phyloP scores from a whole-genome alignment of 2,888 invertebrate species.

The Aleiodes leptofemur region DNA sequence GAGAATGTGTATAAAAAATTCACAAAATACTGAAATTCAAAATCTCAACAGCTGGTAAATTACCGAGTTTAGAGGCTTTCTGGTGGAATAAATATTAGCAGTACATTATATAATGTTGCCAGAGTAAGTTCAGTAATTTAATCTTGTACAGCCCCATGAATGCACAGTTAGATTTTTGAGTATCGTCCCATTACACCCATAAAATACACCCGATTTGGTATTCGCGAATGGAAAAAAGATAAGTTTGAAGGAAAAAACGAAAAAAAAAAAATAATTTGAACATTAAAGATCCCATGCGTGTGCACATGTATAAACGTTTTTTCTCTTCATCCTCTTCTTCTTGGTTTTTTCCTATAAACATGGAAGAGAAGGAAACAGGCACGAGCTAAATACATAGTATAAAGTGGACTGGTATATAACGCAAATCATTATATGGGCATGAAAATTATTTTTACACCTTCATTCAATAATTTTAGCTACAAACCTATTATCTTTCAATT shows the following conservation, averaged over 20 bases:
- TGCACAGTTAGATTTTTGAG: slow-evolving; percentile 23
- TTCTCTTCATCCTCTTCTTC: too few relatives aligned
- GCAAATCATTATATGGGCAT: not conserved
- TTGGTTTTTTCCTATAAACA: not conserved
- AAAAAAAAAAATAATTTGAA: not conserved
- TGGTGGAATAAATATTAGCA: slow-evolving; percentile 18
- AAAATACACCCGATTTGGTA: slow-evolving; percentile 25
- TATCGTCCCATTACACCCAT: slow-evolving; percentile 1
- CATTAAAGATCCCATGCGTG: slow-evolving; percentile 4
- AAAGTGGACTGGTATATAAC: slow-evolving; percentile 20
- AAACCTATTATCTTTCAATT: slow-evolving; percentile 12
- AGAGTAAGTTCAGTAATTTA: slow-evolving; percentile 2
- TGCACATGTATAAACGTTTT: slow-evolving; percentile 21
- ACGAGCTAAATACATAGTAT: slow-evolving; percentile 21
- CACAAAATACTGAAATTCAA: not conserved
- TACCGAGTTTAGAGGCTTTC: slow-evolving; percentile 7
- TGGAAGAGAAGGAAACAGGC: slow-evolving; percentile 13
- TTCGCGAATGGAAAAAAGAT: not conserved
- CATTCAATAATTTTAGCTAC: not conserved
- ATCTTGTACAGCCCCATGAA: slow-evolving; percentile 9
- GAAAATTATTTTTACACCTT: slow-evolving; percentile 11
- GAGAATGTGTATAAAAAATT: slow-evolving; percentile 7
- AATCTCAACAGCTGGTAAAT: too few relatives aligned
- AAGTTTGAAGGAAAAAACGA: not conserved
- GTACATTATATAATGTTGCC: slow-evolving; percentile 10